Evolutionary conservation across 2,113 vertebrate genomes (phyloP).

Genomic region (Spheniscus mendiculus): DNA sequence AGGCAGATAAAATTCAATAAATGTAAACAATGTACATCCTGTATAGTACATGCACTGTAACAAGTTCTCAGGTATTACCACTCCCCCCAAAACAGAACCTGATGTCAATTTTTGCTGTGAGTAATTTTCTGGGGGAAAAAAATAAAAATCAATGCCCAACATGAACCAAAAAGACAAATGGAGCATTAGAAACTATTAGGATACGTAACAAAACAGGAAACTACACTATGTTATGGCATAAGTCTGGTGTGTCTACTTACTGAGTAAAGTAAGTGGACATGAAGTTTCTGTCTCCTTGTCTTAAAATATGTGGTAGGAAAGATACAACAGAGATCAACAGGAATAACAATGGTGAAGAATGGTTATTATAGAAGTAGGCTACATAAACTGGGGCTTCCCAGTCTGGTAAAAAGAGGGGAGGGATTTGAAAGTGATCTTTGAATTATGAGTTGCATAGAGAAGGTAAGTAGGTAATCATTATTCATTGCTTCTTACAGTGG

Average conservation of each 20-base stretch:
- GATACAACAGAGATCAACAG: not conserved
- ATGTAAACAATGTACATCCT: not conserved
- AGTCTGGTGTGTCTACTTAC: not conserved
- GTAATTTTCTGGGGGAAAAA: not conserved
- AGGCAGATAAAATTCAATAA: not conserved
- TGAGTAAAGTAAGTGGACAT: not conserved
- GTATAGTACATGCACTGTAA: not conserved
- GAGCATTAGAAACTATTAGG: not conserved
- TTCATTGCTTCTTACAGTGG: not conserved
- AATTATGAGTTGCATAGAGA: not conserved
- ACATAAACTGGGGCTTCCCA: not conserved
- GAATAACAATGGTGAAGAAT: not conserved
- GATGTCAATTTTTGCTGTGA: not conserved
- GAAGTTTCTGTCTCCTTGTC: not conserved
- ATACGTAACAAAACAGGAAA: not conserved
- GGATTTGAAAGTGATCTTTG: not conserved
- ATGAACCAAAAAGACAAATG: not conserved
- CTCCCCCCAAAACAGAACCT: not conserved
- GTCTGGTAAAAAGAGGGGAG: not conserved
- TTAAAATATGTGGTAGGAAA: not conserved
- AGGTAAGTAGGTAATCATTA: not conserved
- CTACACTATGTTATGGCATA: not conserved
- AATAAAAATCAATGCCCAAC: not conserved
- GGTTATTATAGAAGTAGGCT: not conserved
- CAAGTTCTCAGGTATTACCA: not conserved